A percentile compares a stretch with the other conserved stretches of the same genome.
Conservation (phyloP, 2,888 invertebrate species). For the Homarus gammarus region DNA sequence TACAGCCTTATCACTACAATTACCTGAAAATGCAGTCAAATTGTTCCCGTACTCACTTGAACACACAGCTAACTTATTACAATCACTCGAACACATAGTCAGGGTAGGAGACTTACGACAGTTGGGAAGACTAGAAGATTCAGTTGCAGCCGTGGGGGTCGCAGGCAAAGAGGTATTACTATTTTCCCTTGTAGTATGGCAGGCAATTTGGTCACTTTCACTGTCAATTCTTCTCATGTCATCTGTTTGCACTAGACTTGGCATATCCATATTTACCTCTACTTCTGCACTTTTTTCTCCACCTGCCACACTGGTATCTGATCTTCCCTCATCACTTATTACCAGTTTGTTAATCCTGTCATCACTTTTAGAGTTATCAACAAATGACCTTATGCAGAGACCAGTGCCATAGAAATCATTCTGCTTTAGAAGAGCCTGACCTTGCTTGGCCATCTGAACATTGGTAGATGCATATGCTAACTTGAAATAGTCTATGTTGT, state of each 20-base stretch:
- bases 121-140: conserved; percentile 63
- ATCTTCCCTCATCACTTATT: not conserved
- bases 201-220: not conserved
- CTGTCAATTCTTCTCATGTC: not conserved
- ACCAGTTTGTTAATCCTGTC: not conserved
- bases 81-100: conserved; percentile 33
- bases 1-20: not conserved
- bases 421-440: conserved; percentile 50
- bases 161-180: not conserved
- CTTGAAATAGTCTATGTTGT: conserved; percentile 47
- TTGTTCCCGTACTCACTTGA: conserved; percentile 18
- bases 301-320: not conserved
- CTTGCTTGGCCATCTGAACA: conserved; percentile 54
- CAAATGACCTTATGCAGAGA: conserved; percentile 70
- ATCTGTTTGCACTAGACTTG: not conserved
- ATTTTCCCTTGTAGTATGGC: not conserved
- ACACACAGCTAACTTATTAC: not conserved
- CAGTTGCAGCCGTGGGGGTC: not conserved
- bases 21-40: not conserved
- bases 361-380: conserved; percentile 3
- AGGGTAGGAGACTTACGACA: conserved; percentile 24
- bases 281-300: not conserved
- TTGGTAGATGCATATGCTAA: conserved; percentile 54
- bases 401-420: conserved; percentile 74
- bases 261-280: not conserved